A percentile compares a stretch with the other conserved stretches of the same genome.
Evolutionary conservation across 2,888 invertebrate species (phyloP).

Genomic region (Junonia oenone): DNA sequence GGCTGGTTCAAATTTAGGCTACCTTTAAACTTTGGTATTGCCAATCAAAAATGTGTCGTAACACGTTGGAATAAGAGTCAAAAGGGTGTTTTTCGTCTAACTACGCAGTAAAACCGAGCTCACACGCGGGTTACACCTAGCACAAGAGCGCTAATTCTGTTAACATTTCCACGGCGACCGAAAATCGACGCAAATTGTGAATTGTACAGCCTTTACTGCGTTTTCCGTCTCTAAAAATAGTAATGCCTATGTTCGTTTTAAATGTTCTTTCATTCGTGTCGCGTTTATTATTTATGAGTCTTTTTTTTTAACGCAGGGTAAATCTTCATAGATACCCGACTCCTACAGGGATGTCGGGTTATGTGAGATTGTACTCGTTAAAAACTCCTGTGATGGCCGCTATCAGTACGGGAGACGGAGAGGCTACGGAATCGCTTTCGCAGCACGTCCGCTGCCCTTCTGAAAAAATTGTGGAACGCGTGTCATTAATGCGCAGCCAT

Average conservation of each 20-base stretch:
- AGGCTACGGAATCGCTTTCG: no score
- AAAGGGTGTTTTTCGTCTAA: neutral
- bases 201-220: conserved; percentile 11
- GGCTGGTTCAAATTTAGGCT: conserved; percentile 14
- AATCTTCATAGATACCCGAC: no score
- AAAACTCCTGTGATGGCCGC: no score
- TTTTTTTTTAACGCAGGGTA: no score
- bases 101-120: neutral
- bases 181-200: conserved; percentile 24
- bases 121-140: conserved; percentile 23
- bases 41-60: conserved; percentile 2
- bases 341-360: no score
- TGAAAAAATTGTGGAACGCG: no score
- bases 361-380: no score
- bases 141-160: conserved; percentile 37
- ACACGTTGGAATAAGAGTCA: neutral
- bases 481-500: no score
- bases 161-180: conserved; percentile 25
- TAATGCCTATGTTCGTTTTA: neutral
- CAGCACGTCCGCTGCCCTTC: no score
- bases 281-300: no score
- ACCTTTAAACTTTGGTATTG: conserved; percentile 10
- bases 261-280: no score
- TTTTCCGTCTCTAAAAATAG: conserved; percentile 6
- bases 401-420: no score